A percentile compares a stretch with the other conserved stretches of the same genome.
phyloP scores from a whole-genome alignment of 2,797 vertebrate species.

The Pogonophryne albipinna region DNA sequence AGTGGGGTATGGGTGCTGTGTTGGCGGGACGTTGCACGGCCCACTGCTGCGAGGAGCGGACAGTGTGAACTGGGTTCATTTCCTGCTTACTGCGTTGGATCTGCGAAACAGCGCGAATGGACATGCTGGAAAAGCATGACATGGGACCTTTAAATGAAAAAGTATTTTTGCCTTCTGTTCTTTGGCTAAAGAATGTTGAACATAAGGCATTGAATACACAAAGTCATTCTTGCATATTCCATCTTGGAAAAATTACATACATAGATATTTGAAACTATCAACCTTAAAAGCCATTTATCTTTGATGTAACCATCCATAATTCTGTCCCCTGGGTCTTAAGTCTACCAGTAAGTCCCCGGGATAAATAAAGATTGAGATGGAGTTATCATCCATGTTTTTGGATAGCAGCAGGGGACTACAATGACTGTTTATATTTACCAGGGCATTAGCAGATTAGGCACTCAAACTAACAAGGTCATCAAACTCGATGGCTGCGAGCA shows the following conservation, averaged over 20 bases:
- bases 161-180: too few relatives aligned
- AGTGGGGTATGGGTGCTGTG: too few relatives aligned
- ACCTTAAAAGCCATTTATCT: slow-evolving; percentile 33
- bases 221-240: not conserved
- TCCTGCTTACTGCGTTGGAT: too few relatives aligned
- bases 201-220: not conserved
- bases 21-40: too few relatives aligned
- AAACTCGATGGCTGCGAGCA: slow-evolving; percentile 78
- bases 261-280: not conserved
- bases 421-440: slow-evolving; percentile 86
- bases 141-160: too few relatives aligned
- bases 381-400: slow-evolving; percentile 76
- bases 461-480: slow-evolving; percentile 88
- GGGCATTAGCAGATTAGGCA: slow-evolving; percentile 87
- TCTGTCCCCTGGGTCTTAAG: slow-evolving; percentile 26
- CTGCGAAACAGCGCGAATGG: too few relatives aligned
- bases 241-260: not conserved
- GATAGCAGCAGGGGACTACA: slow-evolving; percentile 68
- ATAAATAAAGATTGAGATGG: slow-evolving; percentile 72
- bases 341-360: slow-evolving; percentile 55
- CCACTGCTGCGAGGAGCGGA: too few relatives aligned
- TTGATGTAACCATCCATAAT: not conserved
- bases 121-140: too few relatives aligned
- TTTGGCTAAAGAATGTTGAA: not conserved
- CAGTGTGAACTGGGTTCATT: too few relatives aligned